phyloP scores from a whole-genome alignment of 2,113 vertebrate genomes.

The Echinops telfairi region DNA sequence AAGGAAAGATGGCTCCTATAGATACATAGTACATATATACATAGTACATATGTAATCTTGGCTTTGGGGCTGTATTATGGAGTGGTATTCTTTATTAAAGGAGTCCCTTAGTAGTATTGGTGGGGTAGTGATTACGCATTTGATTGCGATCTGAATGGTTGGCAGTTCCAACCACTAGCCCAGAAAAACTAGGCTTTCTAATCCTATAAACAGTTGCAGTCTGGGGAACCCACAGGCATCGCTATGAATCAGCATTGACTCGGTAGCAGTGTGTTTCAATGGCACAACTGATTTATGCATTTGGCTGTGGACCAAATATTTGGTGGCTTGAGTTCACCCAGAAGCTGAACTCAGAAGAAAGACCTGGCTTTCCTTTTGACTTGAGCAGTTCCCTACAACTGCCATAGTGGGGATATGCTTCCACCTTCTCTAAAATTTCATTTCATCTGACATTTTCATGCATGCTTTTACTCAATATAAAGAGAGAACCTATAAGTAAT shows the following conservation, averaged over 20 bases:
- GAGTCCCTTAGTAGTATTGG: not conserved
- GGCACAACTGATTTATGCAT: not conserved
- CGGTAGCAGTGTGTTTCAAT: not conserved
- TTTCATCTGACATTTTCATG: not conserved
- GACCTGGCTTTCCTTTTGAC: not conserved
- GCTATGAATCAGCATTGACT: no score
- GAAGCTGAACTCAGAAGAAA: not conserved
- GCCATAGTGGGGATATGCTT: fast-evolving
- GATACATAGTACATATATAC: no score
- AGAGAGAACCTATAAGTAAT: not conserved
- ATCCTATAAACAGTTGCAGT: no score
- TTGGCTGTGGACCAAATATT: not conserved
- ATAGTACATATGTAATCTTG: not conserved
- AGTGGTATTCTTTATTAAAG: not conserved
- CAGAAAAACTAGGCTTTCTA: no score
- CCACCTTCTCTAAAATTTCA: not conserved
- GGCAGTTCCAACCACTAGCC: no score
- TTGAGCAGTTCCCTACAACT: fast-evolving
- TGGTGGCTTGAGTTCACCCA: not conserved
- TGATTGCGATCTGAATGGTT: no score
- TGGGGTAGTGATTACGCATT: no score
- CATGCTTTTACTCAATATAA: not conserved
- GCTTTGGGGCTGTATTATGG: not conserved
- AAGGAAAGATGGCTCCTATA: not conserved
- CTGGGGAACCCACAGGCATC: no score